Percentiles rank a stretch among this genome's conserved stretches.
These are phyloP conservation scores for Aphaenogaster rudis DNA, from an alignment of 1,140 invertebrate species.

Conservation along the genomic window DNA sequence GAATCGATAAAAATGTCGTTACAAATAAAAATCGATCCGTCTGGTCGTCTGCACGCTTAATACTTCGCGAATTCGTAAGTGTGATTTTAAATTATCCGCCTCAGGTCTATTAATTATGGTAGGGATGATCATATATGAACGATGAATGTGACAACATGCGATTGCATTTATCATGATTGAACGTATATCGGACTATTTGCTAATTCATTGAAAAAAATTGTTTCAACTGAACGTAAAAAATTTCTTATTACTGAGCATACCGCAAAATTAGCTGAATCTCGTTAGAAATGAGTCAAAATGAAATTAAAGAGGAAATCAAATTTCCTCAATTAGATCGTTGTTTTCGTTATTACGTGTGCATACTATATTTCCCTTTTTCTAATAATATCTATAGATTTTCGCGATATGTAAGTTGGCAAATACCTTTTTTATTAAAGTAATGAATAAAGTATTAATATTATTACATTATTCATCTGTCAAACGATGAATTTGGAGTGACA, in stretches of 20 bases:
- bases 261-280: background rate
- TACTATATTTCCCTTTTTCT: background rate
- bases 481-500: background rate
- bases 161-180: background rate
- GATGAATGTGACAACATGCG: background rate
- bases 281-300: background rate
- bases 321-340: slow-evolving; percentile 2
- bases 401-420: background rate
- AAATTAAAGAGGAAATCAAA: slow-evolving; percentile 31
- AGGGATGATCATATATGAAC: background rate
- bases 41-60: background rate
- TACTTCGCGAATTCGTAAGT: background rate
- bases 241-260: background rate
- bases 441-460: background rate
- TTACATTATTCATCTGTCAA: background rate
- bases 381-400: slow-evolving; percentile 1
- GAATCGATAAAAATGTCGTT: background rate
- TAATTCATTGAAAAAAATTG: background rate
- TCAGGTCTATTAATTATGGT: background rate
- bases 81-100: background rate
- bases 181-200: background rate
- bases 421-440: slow-evolving; percentile 3
- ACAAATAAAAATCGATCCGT: background rate
- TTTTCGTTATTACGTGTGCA: slow-evolving; percentile 4
- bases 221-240: background rate